Evolutionary conservation across 2,888 invertebrate genomes (phyloP).

Genomic region (Elegia similella): DNA sequence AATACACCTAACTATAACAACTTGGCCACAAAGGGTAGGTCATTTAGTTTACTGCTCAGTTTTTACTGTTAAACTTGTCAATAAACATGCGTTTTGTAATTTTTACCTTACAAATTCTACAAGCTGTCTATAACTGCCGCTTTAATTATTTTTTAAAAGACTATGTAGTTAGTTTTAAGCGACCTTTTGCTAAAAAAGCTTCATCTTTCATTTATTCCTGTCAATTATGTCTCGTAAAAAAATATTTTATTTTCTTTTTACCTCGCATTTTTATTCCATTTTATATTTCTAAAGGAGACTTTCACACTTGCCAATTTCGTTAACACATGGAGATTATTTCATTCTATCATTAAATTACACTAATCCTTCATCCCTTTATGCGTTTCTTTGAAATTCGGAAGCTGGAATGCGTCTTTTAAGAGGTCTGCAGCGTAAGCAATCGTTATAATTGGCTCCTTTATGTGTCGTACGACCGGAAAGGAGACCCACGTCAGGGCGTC

Average conservation of each 20-base stretch:
- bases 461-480: slow-evolving; percentile 65
- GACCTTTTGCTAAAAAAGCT: too few relatives aligned
- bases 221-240: too few relatives aligned
- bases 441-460: slow-evolving; percentile 75
- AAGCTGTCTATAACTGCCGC: neutral
- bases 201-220: too few relatives aligned
- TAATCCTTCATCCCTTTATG: slow-evolving; percentile 61
- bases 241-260: too few relatives aligned
- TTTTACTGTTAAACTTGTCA: too few relatives aligned
- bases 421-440: slow-evolving; percentile 51
- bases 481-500: slow-evolving; percentile 65
- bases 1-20: too few relatives aligned
- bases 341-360: slow-evolving; percentile 55
- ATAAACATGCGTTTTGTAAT: too few relatives aligned
- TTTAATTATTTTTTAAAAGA: neutral
- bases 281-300: neutral
- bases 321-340: slow-evolving; percentile 32
- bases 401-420: slow-evolving; percentile 59
- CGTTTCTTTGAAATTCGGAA: slow-evolving; percentile 75
- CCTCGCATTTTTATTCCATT: too few relatives aligned
- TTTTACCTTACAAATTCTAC: too few relatives aligned
- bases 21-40: too few relatives aligned
- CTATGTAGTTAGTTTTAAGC: too few relatives aligned
- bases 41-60: too few relatives aligned
- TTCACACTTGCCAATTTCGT: slow-evolving; percentile 33